Percentiles rank a stretch among this genome's conserved stretches.
Conservation (phyloP, 2,797 vertebrate species). For the Pitangus sulphuratus region DNA sequence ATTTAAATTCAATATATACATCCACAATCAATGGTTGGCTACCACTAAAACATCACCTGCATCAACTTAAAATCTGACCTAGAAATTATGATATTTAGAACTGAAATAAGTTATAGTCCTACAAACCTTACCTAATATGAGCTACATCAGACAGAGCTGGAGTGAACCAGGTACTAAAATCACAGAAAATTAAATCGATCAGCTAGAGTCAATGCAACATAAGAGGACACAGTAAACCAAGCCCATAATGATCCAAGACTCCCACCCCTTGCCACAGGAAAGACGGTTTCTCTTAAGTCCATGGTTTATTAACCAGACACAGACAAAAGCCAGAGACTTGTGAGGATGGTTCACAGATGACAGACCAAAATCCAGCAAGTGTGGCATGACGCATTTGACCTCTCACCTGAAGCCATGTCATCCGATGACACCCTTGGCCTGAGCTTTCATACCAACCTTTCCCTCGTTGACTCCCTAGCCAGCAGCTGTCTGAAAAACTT, state of each 20-base stretch:
- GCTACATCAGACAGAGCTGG: not conserved
- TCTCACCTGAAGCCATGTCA: not conserved
- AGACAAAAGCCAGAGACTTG: not conserved
- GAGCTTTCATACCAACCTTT: not conserved
- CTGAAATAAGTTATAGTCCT: not conserved
- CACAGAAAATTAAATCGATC: not conserved
- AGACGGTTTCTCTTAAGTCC: not conserved
- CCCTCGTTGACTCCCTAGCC: not conserved
- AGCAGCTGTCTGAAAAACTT: not conserved
- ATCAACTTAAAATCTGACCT: not conserved
- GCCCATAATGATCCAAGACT: not conserved
- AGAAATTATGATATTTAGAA: not conserved
- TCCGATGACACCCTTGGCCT: rapidly evolving
- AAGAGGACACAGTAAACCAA: not conserved
- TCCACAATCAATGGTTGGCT: not conserved
- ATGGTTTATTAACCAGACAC: not conserved
- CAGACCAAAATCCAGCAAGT: not conserved
- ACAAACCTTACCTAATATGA: not conserved
- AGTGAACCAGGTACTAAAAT: not conserved
- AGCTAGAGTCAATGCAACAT: not conserved
- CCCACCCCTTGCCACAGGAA: not conserved
- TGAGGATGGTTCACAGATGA: not conserved
- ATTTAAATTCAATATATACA: not conserved
- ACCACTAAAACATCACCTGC: not conserved
- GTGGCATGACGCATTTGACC: not conserved